Evolutionary conservation across 1,140 invertebrate species (phyloP), one percentile per base, ranked within the genome.

Genomic region (Hestina assimilis): DNA sequence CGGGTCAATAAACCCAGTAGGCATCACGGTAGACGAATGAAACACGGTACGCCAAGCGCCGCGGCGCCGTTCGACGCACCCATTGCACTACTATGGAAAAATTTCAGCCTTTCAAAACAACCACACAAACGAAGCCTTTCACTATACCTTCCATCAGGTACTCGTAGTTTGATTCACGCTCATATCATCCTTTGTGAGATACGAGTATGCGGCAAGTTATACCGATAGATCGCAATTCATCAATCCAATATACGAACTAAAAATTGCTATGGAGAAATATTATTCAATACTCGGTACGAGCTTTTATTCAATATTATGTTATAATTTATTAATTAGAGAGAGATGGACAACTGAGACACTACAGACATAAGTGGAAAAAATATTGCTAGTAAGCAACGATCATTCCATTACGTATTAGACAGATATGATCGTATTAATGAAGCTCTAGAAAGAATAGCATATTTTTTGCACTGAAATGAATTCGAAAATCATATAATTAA

Each of bases 1-100:
- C 67, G 72, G 79, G 74, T 83, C 75, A 81, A 75, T 81, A 70
- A 79, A 68, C 80, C 47, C 61, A 41, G 61, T 60, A 64, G 63
- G 61, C 62, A 63, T 46, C 65, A 65, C 69, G 55, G 57, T 54
- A 66, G 68, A 50, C 47, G 47, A 40, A 50, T 38, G 47, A 33
- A 26, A 50, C 54, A 47, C 33, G 41, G 57, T 46, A 57, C 43
- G 54, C 55, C 31, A 19, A 62, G 46, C 59, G 63, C 31, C 43
- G 66, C 60, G 57, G 31, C 66, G 52, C 56, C 33, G 15, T 19
- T 50, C 31, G 29, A 17, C 53, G 45, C 41, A 17, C 33, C 56
- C 59, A 43, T 28, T 55, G 51, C 61, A 59, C 50, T 51, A 17
- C 52, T 21, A 48, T 45, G 19, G 33, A 58, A 58, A 48, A 61